Conservation (phyloP, 2,888 invertebrate species). For the Lasioglossum figueresi region DNA sequence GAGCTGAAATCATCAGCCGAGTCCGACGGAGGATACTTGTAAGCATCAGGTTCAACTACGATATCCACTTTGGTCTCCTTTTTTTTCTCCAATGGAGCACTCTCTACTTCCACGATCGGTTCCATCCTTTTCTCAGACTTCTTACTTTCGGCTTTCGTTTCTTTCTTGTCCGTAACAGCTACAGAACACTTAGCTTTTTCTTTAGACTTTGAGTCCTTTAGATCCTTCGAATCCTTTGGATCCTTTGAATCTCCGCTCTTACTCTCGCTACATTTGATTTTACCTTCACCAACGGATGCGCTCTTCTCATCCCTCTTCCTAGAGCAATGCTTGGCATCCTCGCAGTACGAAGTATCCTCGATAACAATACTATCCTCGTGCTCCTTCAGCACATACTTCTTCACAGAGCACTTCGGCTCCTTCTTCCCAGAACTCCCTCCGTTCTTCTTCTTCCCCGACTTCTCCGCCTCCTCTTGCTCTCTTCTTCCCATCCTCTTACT, state of each 20-base stretch:
- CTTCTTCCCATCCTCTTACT: slow-evolving; percentile 19
- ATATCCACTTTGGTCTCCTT: slow-evolving; percentile 14
- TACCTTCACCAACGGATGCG: not conserved
- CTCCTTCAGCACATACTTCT: slow-evolving; percentile 70
- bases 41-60: slow-evolving; percentile 7
- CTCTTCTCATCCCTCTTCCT: slow-evolving; percentile 26
- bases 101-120: slow-evolving; percentile 32
- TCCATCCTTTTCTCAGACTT: slow-evolving; percentile 23
- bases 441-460: slow-evolving; percentile 25
- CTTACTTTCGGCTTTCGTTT: slow-evolving; percentile 28
- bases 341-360: slow-evolving; percentile 62
- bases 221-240: not conserved
- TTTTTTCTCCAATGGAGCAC: not conserved
- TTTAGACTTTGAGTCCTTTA: slow-evolving; percentile 28
- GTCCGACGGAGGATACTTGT: slow-evolving; percentile 49
- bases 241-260: not conserved
- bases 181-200: slow-evolving; percentile 33
- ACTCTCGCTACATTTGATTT: slow-evolving; percentile 1
- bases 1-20: slow-evolving; percentile 72
- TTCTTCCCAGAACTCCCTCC: not conserved
- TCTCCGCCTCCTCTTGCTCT: slow-evolving; percentile 22
- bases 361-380: slow-evolving; percentile 74
- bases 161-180: slow-evolving; percentile 16
- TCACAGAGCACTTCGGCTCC: slow-evolving; percentile 34
- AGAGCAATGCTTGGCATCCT: slow-evolving; percentile 27